phyloP scores from a whole-genome alignment of 2,888 invertebrate genomes.

The Chironomus riparius region DNA sequence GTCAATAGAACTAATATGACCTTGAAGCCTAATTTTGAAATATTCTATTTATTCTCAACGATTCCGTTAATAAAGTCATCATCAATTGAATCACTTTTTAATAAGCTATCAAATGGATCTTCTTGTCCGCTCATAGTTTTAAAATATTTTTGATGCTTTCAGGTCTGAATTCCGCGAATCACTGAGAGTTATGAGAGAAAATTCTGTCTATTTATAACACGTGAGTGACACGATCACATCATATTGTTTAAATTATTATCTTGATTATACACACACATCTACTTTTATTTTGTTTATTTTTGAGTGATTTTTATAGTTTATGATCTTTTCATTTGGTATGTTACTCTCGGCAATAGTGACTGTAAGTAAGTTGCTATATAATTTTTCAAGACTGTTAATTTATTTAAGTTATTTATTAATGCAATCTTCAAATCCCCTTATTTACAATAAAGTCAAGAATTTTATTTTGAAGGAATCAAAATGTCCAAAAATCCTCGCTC shows the following conservation, averaged over 20 bases:
- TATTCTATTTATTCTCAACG: neutral
- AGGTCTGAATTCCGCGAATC: too few relatives aligned
- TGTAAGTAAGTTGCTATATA: too few relatives aligned
- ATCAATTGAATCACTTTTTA: neutral
- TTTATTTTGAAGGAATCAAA: too few relatives aligned
- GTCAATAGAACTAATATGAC: neutral
- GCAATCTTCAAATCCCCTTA: neutral
- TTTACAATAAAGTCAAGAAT: too few relatives aligned
- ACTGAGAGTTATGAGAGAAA: neutral
- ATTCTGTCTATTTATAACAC: neutral
- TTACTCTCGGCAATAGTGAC: too few relatives aligned
- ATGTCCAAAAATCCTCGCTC: slow-evolving; percentile 20
- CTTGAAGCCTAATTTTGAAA: neutral
- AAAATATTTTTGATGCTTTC: too few relatives aligned
- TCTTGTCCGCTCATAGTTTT: too few relatives aligned
- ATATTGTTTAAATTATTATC: neutral
- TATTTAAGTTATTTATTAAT: too few relatives aligned
- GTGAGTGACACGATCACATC: neutral
- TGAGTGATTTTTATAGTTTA: too few relatives aligned
- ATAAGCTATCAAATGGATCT: neutral
- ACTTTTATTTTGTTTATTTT: too few relatives aligned
- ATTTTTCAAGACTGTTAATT: too few relatives aligned
- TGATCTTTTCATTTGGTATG: too few relatives aligned
- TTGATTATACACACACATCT: neutral
- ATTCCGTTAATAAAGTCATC: neutral